phyloP scores from a whole-genome alignment of 2,888 invertebrate genomes.

The Coremacera marginata region DNA sequence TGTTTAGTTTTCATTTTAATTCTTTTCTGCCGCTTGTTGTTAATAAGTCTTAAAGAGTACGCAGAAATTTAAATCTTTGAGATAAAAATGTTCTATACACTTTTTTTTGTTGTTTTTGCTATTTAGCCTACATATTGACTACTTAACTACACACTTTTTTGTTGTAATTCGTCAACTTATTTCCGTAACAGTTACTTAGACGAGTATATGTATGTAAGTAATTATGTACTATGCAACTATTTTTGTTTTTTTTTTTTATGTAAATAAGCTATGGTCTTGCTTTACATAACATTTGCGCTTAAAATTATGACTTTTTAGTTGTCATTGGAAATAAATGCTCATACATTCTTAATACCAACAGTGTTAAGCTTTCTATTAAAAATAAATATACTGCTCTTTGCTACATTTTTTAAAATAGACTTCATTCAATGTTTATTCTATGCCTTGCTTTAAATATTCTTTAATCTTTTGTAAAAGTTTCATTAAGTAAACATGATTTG shows the following conservation, averaged over 20 bases:
- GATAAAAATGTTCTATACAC: constrained; percentile 36
- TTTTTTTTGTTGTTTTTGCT: constrained; percentile 11
- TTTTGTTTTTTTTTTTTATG: background rate
- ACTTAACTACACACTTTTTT: constrained; percentile 32
- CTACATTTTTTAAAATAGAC: constrained; percentile 23
- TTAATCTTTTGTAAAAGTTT: constrained; percentile 28
- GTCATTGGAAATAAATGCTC: constrained; percentile 18
- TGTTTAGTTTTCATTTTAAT: constrained; percentile 25
- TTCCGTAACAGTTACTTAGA: constrained; percentile 33
- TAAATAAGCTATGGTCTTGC: constrained; percentile 22
- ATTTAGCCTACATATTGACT: constrained; percentile 34
- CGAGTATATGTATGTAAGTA: constrained; percentile 23
- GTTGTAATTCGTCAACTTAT: constrained; percentile 35
- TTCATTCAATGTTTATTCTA: background rate
- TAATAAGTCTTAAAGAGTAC: constrained; percentile 30
- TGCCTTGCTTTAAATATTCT: constrained; percentile 14
- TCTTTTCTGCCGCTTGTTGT: constrained; percentile 4
- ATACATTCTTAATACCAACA: background rate
- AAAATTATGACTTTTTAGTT: background rate
- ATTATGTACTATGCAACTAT: constrained; percentile 13
- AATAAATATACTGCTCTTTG: constrained; percentile 34
- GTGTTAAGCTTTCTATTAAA: constrained; percentile 23
- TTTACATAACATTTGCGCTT: constrained; percentile 24
- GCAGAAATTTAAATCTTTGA: constrained; percentile 30
- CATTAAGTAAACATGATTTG: constrained; percentile 31